A percentile compares a stretch with the other conserved stretches of the same genome.
Conservation (phyloP, 2,797 vertebrate genomes). For the Poecilia gillii region DNA sequence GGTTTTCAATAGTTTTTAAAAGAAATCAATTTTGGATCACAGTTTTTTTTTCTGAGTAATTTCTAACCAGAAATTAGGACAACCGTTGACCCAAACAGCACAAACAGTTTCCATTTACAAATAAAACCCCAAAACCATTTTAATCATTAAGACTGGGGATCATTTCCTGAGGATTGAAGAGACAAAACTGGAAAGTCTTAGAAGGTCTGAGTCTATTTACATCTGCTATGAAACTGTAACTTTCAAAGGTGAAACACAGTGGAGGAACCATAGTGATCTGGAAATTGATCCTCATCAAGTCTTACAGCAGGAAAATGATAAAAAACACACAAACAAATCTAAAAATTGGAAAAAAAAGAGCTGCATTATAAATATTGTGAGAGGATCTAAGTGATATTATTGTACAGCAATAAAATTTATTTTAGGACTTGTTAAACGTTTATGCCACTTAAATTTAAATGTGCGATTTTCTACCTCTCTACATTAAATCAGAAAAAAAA, state of each 20-base stretch:
- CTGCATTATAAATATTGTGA: not conserved
- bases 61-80: not conserved
- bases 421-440: not conserved
- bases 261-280: not conserved
- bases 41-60: not conserved
- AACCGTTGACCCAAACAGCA: not conserved
- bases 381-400: not conserved
- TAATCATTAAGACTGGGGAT: not conserved
- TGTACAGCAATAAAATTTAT: not conserved
- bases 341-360: not conserved
- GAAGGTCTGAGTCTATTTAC: not conserved
- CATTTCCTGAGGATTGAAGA: not conserved
- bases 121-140: not conserved
- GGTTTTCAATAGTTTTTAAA: not conserved
- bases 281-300: not conserved
- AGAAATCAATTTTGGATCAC: not conserved
- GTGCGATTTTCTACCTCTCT: not conserved
- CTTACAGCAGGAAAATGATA: too few species aligned
- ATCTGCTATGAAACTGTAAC: not conserved
- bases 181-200: not conserved
- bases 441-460: not conserved
- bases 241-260: not conserved
- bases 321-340: not conserved
- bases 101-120: not conserved
- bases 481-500: not conserved